phyloP scores from a whole-genome alignment of 2,797 vertebrate genomes.

The Micromesistius poutassou region DNA sequence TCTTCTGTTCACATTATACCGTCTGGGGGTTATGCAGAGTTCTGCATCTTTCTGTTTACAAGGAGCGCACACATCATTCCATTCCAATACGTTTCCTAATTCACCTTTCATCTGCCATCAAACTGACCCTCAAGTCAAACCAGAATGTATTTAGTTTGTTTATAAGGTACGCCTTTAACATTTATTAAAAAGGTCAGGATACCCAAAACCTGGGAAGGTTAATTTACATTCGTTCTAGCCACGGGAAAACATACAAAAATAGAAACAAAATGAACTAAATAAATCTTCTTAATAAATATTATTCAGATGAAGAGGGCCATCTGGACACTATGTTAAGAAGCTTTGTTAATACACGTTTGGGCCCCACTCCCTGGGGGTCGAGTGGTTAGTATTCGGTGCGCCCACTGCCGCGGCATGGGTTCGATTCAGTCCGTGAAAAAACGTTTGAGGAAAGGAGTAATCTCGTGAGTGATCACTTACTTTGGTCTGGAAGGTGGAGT shows the following conservation, averaged over 20 bases:
- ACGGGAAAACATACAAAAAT: too few relatives aligned
- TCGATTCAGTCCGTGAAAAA: slow-evolving; percentile 35
- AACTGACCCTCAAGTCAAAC: background rate
- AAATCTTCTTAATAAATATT: background rate
- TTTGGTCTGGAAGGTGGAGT: slow-evolving; percentile 93
- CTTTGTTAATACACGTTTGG: background rate
- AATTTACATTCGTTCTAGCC: background rate
- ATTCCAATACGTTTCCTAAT: background rate
- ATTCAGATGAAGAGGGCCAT: too few relatives aligned
- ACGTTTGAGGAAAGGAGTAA: background rate
- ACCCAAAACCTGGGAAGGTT: background rate
- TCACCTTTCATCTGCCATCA: too few relatives aligned
- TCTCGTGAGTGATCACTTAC: slow-evolving; percentile 66
- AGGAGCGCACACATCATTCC: background rate
- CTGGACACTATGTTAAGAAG: too few relatives aligned
- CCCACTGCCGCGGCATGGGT: slow-evolving; percentile 25
- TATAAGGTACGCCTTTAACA: background rate
- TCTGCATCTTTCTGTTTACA: background rate
- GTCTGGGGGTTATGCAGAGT: background rate
- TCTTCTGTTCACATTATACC: background rate
- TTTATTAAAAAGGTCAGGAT: background rate
- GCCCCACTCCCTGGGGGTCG: slow-evolving; percentile 22
- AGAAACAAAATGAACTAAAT: background rate
- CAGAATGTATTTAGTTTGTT: background rate
- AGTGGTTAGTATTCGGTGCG: slow-evolving; percentile 42